Evolutionary conservation across 2,113 vertebrate genomes (phyloP).

Genomic region (Chauna torquata): DNA sequence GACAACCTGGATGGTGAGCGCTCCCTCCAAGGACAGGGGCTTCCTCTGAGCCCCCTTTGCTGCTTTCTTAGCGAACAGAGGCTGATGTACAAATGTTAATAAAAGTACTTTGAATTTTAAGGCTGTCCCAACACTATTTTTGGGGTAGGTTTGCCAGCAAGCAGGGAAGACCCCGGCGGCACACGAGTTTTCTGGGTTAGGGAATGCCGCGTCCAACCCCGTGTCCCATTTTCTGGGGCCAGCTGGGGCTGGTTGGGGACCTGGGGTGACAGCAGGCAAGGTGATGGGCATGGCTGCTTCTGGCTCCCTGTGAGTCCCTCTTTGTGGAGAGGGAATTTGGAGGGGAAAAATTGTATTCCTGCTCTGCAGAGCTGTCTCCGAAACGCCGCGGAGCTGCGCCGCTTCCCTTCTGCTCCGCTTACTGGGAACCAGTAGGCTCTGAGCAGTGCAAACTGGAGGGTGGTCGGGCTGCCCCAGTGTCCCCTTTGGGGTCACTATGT

Average conservation of each 20-base stretch:
- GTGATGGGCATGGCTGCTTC: accelerated
- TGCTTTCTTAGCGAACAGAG: conserved; percentile 50
- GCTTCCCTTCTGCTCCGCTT: background rate
- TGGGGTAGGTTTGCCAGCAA: background rate
- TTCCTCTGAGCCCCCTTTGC: background rate
- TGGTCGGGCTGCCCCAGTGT: accelerated
- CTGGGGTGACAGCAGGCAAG: accelerated
- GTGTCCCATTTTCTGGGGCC: accelerated
- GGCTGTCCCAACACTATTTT: background rate
- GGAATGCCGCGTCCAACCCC: accelerated
- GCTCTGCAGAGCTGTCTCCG: background rate
- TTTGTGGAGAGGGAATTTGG: background rate
- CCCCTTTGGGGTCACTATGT: background rate
- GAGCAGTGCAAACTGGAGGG: background rate
- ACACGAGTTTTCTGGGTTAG: background rate
- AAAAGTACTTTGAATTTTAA: conserved; percentile 38
- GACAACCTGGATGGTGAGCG: background rate
- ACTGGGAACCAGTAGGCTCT: background rate
- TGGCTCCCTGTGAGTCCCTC: accelerated
- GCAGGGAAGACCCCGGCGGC: background rate
- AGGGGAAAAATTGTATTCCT: background rate
- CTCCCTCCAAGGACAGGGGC: background rate
- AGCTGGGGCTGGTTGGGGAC: accelerated
- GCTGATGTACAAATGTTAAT: conserved; percentile 60
- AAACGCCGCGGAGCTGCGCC: accelerated